Percentiles rank a stretch among this genome's conserved stretches.
Conservation (phyloP, 2,797 vertebrate genomes). For the Thamnophis elegans region DNA sequence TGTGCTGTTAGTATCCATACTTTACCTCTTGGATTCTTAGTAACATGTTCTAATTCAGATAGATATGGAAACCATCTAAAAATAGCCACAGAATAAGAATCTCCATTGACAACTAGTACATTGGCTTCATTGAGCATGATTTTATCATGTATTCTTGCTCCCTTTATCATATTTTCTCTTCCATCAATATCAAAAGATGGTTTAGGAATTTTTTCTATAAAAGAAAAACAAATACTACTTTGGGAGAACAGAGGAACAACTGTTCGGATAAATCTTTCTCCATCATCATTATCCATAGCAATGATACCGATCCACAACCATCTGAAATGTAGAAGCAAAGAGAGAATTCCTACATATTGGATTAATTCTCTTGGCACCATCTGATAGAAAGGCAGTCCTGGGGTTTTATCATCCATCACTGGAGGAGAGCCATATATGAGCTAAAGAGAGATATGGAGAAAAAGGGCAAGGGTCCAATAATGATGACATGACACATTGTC, state of each 20-base stretch:
- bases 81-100: neutral
- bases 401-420: neutral
- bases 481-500: too few species aligned
- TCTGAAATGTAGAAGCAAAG: conserved; percentile 7
- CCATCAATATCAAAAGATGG: neutral
- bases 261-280: neutral
- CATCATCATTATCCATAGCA: neutral
- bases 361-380: neutral
- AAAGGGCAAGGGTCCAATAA: neutral
- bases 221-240: neutral
- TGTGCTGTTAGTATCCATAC: neutral
- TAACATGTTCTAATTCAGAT: neutral
- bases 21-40: neutral
- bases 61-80: neutral
- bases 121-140: neutral
- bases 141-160: neutral
- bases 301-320: neutral
- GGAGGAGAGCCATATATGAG: neutral
- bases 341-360: neutral
- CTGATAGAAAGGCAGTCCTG: neutral
- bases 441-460: neutral
- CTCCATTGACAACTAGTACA: neutral
- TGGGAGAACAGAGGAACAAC: neutral
- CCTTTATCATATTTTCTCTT: neutral
- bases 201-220: neutral